These are phyloP conservation scores for Lateolabrax maculatus DNA, from an alignment of 2,797 vertebrate species.

Conservation along the genomic window DNA sequence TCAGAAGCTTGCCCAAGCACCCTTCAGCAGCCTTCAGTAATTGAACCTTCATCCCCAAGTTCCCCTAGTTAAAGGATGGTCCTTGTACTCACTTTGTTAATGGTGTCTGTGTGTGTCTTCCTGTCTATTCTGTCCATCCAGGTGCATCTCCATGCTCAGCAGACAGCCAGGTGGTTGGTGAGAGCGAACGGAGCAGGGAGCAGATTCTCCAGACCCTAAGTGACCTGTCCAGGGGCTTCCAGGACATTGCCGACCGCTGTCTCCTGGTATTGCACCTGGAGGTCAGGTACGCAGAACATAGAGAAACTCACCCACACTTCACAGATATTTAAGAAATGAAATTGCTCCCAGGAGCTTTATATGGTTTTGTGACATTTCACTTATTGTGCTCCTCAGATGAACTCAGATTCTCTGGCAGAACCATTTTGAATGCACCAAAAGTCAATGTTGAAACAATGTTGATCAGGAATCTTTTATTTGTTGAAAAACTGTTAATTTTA, in stretches of 20 bases:
- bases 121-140: slow-evolving; percentile 51
- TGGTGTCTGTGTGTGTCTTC: slow-evolving; percentile 13
- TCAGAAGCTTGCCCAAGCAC: neutral
- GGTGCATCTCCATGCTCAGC: slow-evolving; percentile 85
- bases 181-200: slow-evolving; percentile 90
- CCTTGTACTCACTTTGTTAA: slow-evolving; percentile 14
- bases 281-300: slow-evolving; percentile 90
- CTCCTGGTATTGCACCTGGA: slow-evolving; percentile 95
- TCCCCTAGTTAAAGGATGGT: neutral
- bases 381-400: neutral
- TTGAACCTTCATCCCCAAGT: neutral
- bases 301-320: neutral
- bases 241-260: slow-evolving; percentile 96
- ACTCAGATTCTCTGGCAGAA: neutral
- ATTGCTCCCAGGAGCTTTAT: neutral
- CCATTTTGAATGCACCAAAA: neutral
- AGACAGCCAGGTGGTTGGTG: slow-evolving; percentile 87
- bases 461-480: neutral
- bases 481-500: neutral
- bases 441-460: neutral
- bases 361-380: neutral
- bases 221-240: slow-evolving; percentile 93
- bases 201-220: slow-evolving; percentile 95
- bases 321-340: neutral
- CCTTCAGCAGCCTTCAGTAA: neutral